Conservation (phyloP, 2,797 vertebrate species). For the Galago senegalensis region DNA sequence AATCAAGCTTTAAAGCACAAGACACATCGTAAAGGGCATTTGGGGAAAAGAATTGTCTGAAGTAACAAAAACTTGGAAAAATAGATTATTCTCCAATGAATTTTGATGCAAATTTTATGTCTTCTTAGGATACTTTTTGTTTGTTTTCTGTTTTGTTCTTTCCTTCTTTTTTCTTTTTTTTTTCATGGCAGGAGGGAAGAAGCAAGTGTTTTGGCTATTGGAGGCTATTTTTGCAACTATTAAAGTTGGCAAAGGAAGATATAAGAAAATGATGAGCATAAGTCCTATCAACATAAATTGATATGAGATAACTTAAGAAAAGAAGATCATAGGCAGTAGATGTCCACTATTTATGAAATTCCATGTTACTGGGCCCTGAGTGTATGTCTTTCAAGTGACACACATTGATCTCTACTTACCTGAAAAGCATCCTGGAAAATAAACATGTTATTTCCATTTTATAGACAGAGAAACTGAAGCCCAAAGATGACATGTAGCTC, state of each 20-base stretch:
- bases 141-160: not conserved
- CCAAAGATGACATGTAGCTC: not conserved
- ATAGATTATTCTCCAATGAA: not conserved
- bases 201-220: not conserved
- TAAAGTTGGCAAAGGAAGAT: not conserved
- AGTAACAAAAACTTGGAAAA: not conserved
- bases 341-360: not conserved
- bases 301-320: not conserved
- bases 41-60: not conserved
- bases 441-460: not conserved
- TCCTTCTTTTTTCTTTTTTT: not conserved
- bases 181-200: not conserved
- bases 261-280: slow-evolving; percentile 3
- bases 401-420: not conserved
- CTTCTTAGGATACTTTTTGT: not conserved
- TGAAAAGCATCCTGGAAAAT: not conserved
- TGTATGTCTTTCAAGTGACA: not conserved
- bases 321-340: not conserved
- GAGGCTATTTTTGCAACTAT: not conserved
- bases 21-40: not conserved
- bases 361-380: not conserved
- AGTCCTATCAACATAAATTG: not conserved
- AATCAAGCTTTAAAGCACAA: not conserved
- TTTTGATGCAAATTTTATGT: not conserved
- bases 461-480: not conserved